phyloP scores from a whole-genome alignment of 2,888 invertebrate genomes.

The Brachyptera putata region DNA sequence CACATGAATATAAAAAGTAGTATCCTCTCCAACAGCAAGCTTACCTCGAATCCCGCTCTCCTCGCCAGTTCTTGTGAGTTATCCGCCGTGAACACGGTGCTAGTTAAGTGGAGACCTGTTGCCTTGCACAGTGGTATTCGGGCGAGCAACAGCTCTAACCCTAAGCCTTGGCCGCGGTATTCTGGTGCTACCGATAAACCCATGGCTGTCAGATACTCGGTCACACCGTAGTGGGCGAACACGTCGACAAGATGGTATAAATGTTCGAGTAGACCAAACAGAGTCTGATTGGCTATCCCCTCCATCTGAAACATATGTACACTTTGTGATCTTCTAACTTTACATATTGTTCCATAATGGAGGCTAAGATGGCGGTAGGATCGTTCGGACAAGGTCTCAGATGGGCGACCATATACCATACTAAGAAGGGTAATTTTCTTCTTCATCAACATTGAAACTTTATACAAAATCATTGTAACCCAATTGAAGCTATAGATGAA shows the following conservation, averaged over 20 bases:
- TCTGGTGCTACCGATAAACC: constrained; percentile 49
- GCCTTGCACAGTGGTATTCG: constrained; percentile 40
- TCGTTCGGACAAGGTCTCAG: no score
- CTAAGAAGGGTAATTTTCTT: no score
- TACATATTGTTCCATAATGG: no score
- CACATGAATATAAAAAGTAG: no score
- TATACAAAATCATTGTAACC: no score
- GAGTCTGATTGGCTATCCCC: not conserved
- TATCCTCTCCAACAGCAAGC: no score
- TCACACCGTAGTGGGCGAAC: constrained; percentile 45
- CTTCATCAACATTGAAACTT: no score
- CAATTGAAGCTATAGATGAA: no score
- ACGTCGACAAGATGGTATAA: constrained; percentile 43
- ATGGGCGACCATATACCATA: no score
- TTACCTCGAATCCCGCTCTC: constrained; percentile 24
- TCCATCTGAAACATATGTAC: no score
- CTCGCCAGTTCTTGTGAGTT: constrained; percentile 26
- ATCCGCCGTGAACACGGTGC: constrained; percentile 26
- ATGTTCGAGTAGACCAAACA: not conserved
- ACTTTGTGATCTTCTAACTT: no score
- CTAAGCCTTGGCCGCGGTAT: constrained; percentile 49
- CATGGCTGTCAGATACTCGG: constrained; percentile 48
- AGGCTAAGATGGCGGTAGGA: no score
- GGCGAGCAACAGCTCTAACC: constrained; percentile 46
- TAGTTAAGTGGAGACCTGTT: constrained; percentile 22